These are phyloP conservation scores for Passer domesticus DNA, from an alignment of 2,113 vertebrate genomes.

Conservation along the genomic window DNA sequence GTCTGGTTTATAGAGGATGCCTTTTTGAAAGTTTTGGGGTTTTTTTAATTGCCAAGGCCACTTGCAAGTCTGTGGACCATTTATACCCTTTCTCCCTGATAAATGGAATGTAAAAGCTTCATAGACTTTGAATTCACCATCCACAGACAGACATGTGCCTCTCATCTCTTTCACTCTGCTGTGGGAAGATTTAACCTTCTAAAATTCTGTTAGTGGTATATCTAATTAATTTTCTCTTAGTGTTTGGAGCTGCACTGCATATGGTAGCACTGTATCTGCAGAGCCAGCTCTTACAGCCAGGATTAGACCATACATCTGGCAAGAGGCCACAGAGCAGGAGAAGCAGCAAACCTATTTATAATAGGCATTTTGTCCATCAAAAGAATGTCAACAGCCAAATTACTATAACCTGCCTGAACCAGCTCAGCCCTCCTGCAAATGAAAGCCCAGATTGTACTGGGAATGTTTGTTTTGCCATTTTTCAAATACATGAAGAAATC, in stretches of 20 bases:
- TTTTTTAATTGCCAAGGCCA: background rate
- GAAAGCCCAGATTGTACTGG: constrained; percentile 19
- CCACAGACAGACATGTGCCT: background rate
- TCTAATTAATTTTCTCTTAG: background rate
- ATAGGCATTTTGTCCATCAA: constrained; percentile 10
- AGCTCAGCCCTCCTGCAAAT: background rate
- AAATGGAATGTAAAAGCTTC: background rate
- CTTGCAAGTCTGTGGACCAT: background rate
- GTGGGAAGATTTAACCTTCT: background rate
- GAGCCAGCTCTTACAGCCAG: background rate
- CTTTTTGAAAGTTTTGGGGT: background rate
- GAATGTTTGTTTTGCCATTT: constrained; percentile 46
- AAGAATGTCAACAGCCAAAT: constrained; percentile 59
- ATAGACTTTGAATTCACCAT: background rate
- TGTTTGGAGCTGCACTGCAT: background rate
- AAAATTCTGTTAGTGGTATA: background rate
- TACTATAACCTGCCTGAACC: constrained; percentile 21
- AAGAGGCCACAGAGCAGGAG: background rate
- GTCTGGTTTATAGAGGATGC: background rate
- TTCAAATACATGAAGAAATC: constrained; percentile 34
- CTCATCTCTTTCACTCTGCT: background rate
- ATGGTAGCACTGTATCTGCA: background rate
- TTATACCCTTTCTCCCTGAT: background rate
- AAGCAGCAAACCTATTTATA: constrained; percentile 40
- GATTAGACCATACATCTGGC: background rate